Percentiles rank a stretch among this genome's conserved stretches.
Conservation (phyloP, 2,888 invertebrate genomes). For the Petrolisthes manimaculis region DNA sequence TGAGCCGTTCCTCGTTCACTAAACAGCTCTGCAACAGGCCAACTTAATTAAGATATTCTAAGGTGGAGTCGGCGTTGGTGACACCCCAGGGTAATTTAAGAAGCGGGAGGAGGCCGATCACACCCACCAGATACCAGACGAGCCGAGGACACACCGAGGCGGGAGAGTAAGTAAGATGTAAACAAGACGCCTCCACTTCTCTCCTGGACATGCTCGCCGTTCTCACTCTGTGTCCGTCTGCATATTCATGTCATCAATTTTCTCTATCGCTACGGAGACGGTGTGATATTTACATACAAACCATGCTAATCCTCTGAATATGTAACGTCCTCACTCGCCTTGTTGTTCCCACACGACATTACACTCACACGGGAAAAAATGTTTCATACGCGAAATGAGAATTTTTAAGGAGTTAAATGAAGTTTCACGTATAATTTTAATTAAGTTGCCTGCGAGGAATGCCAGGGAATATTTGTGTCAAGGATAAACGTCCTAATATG, state of each 20-base stretch:
- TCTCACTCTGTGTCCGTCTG: slow-evolving; percentile 8
- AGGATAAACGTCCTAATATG: slow-evolving; percentile 20
- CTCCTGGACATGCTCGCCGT: neutral
- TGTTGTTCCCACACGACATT: neutral
- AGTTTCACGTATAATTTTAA: slow-evolving; percentile 40
- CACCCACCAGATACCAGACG: too few species aligned
- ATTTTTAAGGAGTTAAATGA: slow-evolving; percentile 43
- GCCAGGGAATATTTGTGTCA: slow-evolving; percentile 29
- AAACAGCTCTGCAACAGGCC: neutral
- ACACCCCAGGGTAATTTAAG: neutral
- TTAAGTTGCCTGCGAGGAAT: slow-evolving; percentile 41
- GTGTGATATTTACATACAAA: slow-evolving; percentile 49
- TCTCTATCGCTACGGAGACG: slow-evolving; percentile 53
- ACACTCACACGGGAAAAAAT: slow-evolving; percentile 7
- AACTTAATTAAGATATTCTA: slow-evolving; percentile 42
- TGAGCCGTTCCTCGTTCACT: neutral
- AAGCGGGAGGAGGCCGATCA: neutral
- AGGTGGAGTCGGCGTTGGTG: neutral
- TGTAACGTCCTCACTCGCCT: slow-evolving; percentile 30
- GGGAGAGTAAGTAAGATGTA: neutral
- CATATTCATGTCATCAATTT: slow-evolving; percentile 51
- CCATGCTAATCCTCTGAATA: slow-evolving; percentile 51
- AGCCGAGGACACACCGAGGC: too few species aligned
- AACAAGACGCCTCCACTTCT: slow-evolving; percentile 26
- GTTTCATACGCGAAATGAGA: slow-evolving; percentile 31